Percentiles rank a stretch among this genome's conserved stretches.
These are phyloP conservation scores for Tilapia sparmanii DNA, from an alignment of 2,113 vertebrate species.

Conservation along the genomic window DNA sequence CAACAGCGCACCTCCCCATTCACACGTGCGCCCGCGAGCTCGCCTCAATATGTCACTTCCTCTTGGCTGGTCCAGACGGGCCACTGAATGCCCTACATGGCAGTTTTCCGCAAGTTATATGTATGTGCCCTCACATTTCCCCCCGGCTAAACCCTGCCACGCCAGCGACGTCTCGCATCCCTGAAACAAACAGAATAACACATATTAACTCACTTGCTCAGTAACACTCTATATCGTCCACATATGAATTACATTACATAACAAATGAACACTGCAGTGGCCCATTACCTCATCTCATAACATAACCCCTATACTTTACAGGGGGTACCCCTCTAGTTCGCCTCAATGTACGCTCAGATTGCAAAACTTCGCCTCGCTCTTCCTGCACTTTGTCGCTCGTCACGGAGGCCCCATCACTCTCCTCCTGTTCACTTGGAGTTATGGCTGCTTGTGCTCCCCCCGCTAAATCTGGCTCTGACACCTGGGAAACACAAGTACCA, in stretches of 20 bases:
- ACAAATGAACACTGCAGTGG: not conserved
- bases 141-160: not conserved
- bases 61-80: not conserved
- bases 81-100: not conserved
- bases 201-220: not conserved
- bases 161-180: not conserved
- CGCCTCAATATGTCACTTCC: not conserved
- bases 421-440: not conserved
- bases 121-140: not conserved
- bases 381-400: not conserved
- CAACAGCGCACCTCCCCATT: not conserved
- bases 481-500: not conserved
- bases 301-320: not conserved
- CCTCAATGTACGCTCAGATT: not conserved
- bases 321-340: not conserved
- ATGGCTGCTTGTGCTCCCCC: not conserved
- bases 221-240: not conserved
- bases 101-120: not conserved
- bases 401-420: not conserved
- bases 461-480: not conserved
- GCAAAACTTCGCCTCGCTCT: not conserved
- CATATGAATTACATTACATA: not conserved
- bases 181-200: not conserved
- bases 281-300: not conserved
- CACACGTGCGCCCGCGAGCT: accelerated